These are phyloP conservation scores for Orchestia grillus DNA, from an alignment of 1,140 invertebrate species.

Conservation along the genomic window DNA sequence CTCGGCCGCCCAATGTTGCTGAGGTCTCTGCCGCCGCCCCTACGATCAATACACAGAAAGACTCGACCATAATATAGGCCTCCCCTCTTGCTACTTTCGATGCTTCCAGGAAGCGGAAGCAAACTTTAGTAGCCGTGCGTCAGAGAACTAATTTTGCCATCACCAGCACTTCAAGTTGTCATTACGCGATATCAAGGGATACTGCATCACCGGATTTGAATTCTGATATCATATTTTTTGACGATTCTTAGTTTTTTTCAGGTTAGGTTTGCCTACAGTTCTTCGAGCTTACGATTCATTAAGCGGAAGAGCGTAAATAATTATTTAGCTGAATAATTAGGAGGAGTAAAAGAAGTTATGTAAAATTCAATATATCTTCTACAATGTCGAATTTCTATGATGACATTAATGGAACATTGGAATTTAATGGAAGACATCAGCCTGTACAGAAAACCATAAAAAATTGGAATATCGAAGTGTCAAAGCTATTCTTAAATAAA, in stretches of 20 bases:
- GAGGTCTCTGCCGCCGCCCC: neutral
- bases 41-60: neutral
- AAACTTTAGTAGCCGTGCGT: neutral
- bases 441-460: neutral
- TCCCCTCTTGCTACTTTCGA: neutral
- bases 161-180: neutral
- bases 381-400: too few relatives aligned
- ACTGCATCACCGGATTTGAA: too few relatives aligned
- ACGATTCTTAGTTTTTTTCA: neutral
- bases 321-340: neutral
- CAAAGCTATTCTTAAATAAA: neutral
- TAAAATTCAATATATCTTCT: too few relatives aligned
- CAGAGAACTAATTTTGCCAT: neutral
- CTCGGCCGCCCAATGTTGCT: neutral
- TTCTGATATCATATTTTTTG: too few relatives aligned
- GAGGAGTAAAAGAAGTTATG: neutral
- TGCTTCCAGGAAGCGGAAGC: slow-evolving; percentile 4
- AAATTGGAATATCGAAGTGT: neutral
- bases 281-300: neutral
- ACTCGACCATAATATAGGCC: neutral
- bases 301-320: neutral
- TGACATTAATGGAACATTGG: too few relatives aligned
- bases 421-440: too few relatives aligned
- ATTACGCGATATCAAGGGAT: neutral
- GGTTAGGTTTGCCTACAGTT: neutral